Conservation (phyloP, 2,797 vertebrate species). For the Silurus aristotelis region DNA sequence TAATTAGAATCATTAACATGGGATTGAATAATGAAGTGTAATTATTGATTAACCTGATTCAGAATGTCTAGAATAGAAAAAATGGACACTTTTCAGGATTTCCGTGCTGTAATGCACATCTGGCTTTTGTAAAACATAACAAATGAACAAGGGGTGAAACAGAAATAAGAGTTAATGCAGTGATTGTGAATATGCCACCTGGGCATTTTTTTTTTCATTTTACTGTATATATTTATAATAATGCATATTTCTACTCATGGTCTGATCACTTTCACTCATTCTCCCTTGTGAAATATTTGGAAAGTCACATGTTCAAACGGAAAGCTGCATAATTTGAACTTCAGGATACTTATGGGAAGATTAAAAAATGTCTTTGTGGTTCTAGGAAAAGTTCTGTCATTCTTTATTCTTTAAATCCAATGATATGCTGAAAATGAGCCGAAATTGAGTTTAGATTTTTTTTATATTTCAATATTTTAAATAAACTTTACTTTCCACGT, state of each 20-base stretch:
- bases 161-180: conserved; percentile 18
- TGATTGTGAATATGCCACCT: too few relatives aligned
- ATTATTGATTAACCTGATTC: neutral
- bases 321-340: neutral
- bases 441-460: neutral
- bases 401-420: neutral
- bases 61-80: conserved; percentile 15
- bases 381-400: neutral
- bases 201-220: neutral
- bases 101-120: conserved; percentile 35
- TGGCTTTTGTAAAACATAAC: conserved; percentile 32
- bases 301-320: neutral
- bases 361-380: neutral
- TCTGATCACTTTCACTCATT: neutral
- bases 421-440: neutral
- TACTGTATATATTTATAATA: too few relatives aligned
- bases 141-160: neutral
- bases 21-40: conserved; percentile 15
- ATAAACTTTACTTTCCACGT: neutral
- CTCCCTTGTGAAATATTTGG: neutral
- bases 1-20: conserved; percentile 16
- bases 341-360: neutral
- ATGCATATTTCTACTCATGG: too few relatives aligned
- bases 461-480: neutral
- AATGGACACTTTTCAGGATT: conserved; percentile 7